Conservation (phyloP, 2,797 vertebrate species). For the Microchirus variegatus region DNA sequence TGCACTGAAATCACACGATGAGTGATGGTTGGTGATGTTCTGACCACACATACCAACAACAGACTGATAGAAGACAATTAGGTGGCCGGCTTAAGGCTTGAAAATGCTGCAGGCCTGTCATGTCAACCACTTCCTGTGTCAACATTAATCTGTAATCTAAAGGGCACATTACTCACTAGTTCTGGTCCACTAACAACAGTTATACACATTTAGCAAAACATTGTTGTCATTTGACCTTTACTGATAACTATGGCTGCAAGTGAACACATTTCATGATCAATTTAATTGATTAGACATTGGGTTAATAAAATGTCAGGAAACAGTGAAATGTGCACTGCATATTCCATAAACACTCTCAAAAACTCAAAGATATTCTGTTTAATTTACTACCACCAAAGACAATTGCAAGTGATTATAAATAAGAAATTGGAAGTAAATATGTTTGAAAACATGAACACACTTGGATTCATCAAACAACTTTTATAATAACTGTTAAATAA, state of each 20-base stretch:
- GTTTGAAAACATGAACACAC: too few relatives aligned
- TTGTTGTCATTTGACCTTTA: not conserved
- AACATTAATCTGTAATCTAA: conserved; percentile 4
- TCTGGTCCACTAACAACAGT: not conserved
- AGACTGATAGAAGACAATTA: conserved; percentile 7
- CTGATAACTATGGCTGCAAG: not conserved
- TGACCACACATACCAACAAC: conserved; percentile 13
- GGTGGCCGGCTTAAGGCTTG: not conserved
- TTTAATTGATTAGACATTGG: not conserved
- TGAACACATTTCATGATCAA: not conserved
- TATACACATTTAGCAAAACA: not conserved
- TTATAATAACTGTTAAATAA: not conserved
- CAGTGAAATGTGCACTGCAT: not conserved
- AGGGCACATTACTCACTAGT: not conserved
- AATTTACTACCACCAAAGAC: too few relatives aligned
- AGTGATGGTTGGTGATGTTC: not conserved
- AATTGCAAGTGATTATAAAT: too few relatives aligned
- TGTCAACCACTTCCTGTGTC: conserved; percentile 14
- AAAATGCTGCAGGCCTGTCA: conserved; percentile 1
- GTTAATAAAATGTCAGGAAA: not conserved
- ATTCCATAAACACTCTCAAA: not conserved
- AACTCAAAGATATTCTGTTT: not conserved
- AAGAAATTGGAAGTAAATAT: too few relatives aligned
- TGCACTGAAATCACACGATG: conserved; percentile 1
- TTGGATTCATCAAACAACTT: too few relatives aligned